Conservation (phyloP, 2,113 vertebrate species). For the Podarcis raffonei region DNA sequence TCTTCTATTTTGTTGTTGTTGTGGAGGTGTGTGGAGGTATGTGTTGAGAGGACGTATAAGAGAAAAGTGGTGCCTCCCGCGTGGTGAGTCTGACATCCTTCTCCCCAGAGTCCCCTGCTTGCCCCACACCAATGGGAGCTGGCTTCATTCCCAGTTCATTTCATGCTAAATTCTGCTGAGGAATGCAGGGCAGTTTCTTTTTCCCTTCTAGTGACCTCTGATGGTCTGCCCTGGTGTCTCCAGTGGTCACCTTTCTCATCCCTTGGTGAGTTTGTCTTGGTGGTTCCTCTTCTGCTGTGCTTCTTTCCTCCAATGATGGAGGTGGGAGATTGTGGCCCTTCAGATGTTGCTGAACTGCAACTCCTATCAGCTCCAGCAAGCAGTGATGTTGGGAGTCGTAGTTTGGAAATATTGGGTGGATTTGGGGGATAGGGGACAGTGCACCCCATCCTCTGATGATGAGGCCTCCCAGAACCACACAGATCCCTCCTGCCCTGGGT, state of each 20-base stretch:
- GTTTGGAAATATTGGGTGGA: too few relatives aligned
- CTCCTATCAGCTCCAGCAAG: too few relatives aligned
- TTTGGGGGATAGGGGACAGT: too few relatives aligned
- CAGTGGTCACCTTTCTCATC: background rate
- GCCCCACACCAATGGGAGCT: background rate
- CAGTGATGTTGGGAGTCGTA: too few relatives aligned
- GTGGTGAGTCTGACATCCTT: constrained; percentile 40
- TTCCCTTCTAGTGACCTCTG: background rate
- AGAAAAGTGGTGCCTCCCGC: constrained; percentile 63
- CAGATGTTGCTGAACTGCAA: too few relatives aligned
- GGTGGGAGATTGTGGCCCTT: background rate
- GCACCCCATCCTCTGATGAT: too few relatives aligned
- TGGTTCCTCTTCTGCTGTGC: background rate
- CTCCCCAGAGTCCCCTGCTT: constrained; percentile 35
- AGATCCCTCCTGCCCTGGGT: too few relatives aligned
- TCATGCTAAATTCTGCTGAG: background rate
- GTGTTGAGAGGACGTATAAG: constrained; percentile 10
- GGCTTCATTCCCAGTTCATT: constrained; percentile 38
- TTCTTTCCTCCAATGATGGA: background rate
- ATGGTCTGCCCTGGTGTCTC: constrained; percentile 28
- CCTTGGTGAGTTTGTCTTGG: background rate
- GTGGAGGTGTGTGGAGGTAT: background rate
- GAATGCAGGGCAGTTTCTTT: background rate
- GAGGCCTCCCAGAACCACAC: too few relatives aligned
- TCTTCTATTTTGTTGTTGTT: constrained; percentile 48